These are phyloP conservation scores for Pteruthius melanotis DNA, from an alignment of 2,113 vertebrate genomes.

Conservation along the genomic window DNA sequence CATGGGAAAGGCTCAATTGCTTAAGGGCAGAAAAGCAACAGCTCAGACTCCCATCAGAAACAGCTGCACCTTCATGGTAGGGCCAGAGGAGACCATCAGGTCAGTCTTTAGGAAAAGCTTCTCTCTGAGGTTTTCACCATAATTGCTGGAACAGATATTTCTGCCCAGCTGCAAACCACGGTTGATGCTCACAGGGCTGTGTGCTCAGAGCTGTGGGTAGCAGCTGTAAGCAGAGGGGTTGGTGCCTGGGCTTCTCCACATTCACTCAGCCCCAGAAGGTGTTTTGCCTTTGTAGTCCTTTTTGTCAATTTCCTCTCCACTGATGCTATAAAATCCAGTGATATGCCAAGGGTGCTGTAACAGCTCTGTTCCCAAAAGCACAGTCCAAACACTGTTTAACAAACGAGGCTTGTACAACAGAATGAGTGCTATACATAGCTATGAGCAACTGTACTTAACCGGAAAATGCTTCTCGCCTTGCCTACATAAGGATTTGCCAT, in stretches of 20 bases:
- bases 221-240: background rate
- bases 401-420: background rate
- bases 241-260: background rate
- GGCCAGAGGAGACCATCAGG: background rate
- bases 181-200: background rate
- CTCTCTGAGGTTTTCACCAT: background rate
- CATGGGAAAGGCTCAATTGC: background rate
- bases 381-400: background rate
- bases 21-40: background rate
- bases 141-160: background rate
- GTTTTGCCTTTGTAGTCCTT: background rate
- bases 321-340: background rate
- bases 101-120: background rate
- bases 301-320: background rate
- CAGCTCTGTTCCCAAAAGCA: background rate
- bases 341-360: background rate
- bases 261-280: background rate
- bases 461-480: background rate
- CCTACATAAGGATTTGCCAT: background rate
- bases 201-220: background rate
- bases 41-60: background rate
- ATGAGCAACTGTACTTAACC: background rate
- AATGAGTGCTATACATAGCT: background rate
- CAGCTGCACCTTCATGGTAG: background rate
- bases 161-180: background rate